A percentile compares a stretch with the other conserved stretches of the same genome.
These are phyloP conservation scores for Sipha maydis DNA, from an alignment of 2,888 invertebrate species.

Conservation along the genomic window DNA sequence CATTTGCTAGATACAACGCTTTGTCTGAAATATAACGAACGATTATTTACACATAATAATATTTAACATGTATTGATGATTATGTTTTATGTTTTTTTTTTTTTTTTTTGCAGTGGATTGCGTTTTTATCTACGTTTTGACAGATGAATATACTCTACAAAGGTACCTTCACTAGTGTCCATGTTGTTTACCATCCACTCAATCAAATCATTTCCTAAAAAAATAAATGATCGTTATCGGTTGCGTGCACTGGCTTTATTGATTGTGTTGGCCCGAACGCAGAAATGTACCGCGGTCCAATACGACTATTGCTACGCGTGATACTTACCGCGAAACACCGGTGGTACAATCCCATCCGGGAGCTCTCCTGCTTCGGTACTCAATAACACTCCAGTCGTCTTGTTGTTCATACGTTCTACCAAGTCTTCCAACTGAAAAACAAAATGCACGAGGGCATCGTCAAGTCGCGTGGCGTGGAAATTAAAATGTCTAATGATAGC, in stretches of 20 bases:
- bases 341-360: neutral
- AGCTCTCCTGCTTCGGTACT: neutral
- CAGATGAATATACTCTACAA: too few relatives aligned
- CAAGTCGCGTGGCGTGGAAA: neutral
- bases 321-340: neutral
- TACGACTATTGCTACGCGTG: neutral
- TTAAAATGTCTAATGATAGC: neutral
- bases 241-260: neutral
- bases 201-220: neutral
- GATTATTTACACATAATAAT: too few relatives aligned
- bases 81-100: too few relatives aligned
- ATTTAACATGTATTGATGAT: too few relatives aligned
- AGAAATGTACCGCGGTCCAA: neutral
- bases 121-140: neutral
- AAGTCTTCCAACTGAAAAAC: neutral
- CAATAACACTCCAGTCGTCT: neutral
- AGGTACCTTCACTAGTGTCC: neutral
- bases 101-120: neutral
- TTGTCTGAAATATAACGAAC: slow-evolving; percentile 72
- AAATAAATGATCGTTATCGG: too few relatives aligned
- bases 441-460: neutral
- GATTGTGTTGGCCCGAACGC: neutral
- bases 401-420: neutral
- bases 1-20: slow-evolving; percentile 91
- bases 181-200: neutral